phyloP scores from a whole-genome alignment of 2,888 invertebrate species.

The Cetonia aurata region DNA sequence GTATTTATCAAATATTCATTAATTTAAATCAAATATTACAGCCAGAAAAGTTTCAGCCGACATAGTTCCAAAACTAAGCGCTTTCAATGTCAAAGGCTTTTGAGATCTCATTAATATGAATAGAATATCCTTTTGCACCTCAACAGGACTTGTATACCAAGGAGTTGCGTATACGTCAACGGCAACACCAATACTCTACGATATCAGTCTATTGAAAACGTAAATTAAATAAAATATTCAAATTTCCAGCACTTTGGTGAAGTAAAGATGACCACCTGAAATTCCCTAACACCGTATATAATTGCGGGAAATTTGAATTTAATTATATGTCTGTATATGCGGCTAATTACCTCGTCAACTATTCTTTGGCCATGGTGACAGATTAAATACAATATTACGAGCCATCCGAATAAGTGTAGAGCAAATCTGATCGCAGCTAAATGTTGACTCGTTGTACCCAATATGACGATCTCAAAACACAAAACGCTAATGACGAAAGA shows the following conservation, averaged over 20 bases:
- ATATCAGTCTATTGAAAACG: not conserved
- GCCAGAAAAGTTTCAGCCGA: conserved; percentile 49
- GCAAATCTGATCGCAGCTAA: conserved; percentile 52
- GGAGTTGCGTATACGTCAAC: conserved; percentile 45
- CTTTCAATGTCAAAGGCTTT: conserved; percentile 48
- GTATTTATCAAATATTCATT: not conserved
- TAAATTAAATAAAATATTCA: conserved; percentile 1
- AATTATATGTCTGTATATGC: not conserved
- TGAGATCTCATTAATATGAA: conserved; percentile 49
- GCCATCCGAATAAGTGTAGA: conserved; percentile 55
- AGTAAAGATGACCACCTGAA: no score
- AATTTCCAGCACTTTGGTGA: not conserved
- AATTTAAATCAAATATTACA: conserved; percentile 31
- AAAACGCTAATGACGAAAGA: conserved; percentile 55
- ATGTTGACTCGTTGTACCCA: conserved; percentile 44
- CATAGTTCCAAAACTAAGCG: conserved; percentile 48
- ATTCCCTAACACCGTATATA: no score
- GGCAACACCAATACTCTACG: conserved; percentile 48
- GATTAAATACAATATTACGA: conserved; percentile 52
- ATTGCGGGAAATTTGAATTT: not conserved
- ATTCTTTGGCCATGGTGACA: conserved; percentile 55
- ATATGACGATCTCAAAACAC: conserved; percentile 52
- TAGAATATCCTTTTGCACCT: conserved; percentile 47
- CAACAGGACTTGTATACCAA: conserved; percentile 46
- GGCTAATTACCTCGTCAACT: conserved; percentile 53